Base-by-base conservation (phyloP, 2,797 vertebrate genomes). In the Tapera naevia region DNA sequence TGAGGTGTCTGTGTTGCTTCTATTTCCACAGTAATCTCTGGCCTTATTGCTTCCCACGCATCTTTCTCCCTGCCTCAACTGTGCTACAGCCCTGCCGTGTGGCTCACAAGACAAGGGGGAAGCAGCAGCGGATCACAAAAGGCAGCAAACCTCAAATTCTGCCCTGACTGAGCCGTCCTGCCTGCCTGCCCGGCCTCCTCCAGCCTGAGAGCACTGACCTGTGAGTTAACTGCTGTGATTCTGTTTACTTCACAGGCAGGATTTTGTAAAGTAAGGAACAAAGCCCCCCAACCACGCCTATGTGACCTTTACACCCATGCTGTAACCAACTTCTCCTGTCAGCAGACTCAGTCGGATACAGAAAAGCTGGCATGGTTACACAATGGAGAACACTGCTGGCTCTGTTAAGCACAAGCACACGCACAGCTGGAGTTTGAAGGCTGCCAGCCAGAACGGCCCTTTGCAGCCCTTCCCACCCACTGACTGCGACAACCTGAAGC, bases 331-430 rank as follows among this genome's bases (percentile, higher is more conserved):
- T 51, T 30, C 18, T 30, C 32, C 43, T 39, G 32, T 32, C 17
- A 28, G 21, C 30, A 32, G 32, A 62, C 5, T 48, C 50, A 14
- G 15, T 41, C 27, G 48, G 27, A 17, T 3, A 11, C 14, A 24
- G 57, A 30, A 64, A 28, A 46, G 57, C 58, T 24, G 62, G 17
- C 9, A 61, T 11, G 3, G 39, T 23, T 35, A 18, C 21, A 7
- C 4, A 5, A 30, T 1, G 1, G 3, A 45, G 21, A 48, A 3
- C 17, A 11, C 3, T 5, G 3, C 53, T 21, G 13, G 27, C 54
- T 51, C 50, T 1, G 0, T 4, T n/a, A 3, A 65, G 78, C 56
- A 15, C 7, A 5, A 48, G 43, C 22, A 24, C n/a, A 2, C 1
- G 11, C 14, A 5, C 46, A 60, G 73, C 10, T 1, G 0, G 15